phyloP scores from a whole-genome alignment of 2,888 invertebrate species.

The Tuta absoluta region DNA sequence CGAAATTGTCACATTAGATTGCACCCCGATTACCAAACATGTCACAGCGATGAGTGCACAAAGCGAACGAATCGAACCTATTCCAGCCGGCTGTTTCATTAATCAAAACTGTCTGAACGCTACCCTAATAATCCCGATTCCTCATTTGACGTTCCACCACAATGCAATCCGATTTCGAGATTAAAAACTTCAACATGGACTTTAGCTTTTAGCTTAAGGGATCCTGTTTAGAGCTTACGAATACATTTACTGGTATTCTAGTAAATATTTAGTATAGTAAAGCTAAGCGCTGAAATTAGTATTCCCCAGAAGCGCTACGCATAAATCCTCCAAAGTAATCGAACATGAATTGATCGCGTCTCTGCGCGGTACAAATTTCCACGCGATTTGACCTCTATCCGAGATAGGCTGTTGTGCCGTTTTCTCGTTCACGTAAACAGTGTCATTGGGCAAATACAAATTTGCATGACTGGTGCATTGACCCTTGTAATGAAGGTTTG shows the following conservation, averaged over 20 bases:
- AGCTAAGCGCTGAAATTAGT: not conserved
- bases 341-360: conserved; percentile 3
- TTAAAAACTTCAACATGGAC: not conserved
- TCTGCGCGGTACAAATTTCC: conserved; percentile 1
- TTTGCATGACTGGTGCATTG: conserved; percentile 43
- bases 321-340: conserved; percentile 14
- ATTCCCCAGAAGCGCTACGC: conserved; percentile 10
- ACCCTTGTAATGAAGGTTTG: conserved; percentile 34
- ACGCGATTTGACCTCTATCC: not conserved
- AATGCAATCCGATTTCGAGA: conserved; percentile 30
- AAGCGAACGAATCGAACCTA: conserved; percentile 14
- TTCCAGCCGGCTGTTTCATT: conserved; percentile 41
- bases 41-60: conserved; percentile 31
- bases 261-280: not conserved
- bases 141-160: conserved; percentile 28
- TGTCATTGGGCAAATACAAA: conserved; percentile 34
- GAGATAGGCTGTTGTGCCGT: conserved; percentile 7
- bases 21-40: conserved; percentile 33
- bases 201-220: not conserved
- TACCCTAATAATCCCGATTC: conserved; percentile 24
- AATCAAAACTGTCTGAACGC: conserved; percentile 45
- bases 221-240: not conserved
- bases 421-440: conserved; percentile 27
- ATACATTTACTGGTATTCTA: not conserved
- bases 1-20: conserved; percentile 3